Evolutionary conservation across 2,797 vertebrate genomes (phyloP).

Genomic region (Lacerta bilineata): DNA sequence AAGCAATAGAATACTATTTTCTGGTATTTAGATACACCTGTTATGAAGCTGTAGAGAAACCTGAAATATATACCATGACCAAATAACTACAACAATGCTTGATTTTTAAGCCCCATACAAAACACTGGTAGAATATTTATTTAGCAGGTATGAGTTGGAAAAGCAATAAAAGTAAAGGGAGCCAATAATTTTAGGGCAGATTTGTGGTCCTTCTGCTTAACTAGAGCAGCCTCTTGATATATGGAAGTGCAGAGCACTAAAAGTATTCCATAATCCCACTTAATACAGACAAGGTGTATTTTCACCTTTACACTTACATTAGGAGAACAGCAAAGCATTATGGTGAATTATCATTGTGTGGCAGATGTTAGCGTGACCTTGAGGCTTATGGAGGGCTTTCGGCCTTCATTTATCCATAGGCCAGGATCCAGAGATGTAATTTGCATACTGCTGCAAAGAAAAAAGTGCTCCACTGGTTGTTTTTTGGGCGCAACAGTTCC

Average conservation of each 20-base stretch:
- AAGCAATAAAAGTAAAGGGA: conserved; percentile 53
- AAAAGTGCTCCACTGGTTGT: not conserved
- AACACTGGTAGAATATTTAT: conserved; percentile 36
- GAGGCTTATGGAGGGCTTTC: conserved; percentile 49
- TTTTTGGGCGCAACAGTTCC: not conserved
- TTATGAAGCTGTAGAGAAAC: conserved; percentile 56
- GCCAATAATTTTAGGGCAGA: conserved; percentile 46
- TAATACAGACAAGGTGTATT: conserved; percentile 52
- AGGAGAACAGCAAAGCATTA: conserved; percentile 53
- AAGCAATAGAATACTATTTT: conserved; percentile 70
- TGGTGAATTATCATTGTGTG: not conserved
- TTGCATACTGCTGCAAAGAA: not conserved
- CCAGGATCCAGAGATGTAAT: not conserved
- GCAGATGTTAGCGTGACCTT: not conserved
- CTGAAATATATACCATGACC: conserved; percentile 50
- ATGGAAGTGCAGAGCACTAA: not conserved
- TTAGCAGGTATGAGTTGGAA: conserved; percentile 52
- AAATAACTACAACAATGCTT: conserved; percentile 49
- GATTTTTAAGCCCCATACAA: conserved; percentile 36
- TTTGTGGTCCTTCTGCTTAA: conserved; percentile 36
- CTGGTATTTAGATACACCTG: conserved; percentile 73
- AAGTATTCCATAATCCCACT: conserved; percentile 42
- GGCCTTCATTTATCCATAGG: conserved; percentile 28
- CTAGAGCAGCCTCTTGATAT: conserved; percentile 30
- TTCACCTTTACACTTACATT: conserved; percentile 40